phyloP scores from a whole-genome alignment of 2,797 vertebrate genomes.

The Rhinella marina region DNA sequence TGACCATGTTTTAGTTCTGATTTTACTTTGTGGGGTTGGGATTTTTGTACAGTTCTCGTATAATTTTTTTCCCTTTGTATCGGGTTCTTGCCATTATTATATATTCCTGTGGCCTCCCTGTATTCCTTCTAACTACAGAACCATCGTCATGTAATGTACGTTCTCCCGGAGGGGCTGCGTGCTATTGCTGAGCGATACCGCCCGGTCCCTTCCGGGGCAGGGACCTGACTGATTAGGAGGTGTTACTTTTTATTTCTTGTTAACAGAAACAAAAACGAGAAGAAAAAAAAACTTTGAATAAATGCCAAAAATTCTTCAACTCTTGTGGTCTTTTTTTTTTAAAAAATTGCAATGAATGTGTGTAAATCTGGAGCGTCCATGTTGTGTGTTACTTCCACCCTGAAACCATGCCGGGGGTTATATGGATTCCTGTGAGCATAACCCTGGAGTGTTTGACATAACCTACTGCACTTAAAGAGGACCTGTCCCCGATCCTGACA shows the following conservation, averaged over 20 bases:
- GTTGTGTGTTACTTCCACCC: no score
- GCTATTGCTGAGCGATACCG: neutral
- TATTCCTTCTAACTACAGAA: conserved; percentile 3
- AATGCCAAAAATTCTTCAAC: conserved; percentile 46
- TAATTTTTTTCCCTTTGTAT: neutral
- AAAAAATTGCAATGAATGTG: no score
- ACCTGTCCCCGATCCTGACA: no score
- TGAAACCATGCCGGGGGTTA: no score
- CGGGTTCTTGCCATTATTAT: neutral
- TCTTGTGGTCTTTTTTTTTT: no score
- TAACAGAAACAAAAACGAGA: conserved; percentile 27
- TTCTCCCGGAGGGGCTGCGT: neutral
- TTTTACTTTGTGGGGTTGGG: neutral
- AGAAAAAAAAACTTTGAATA: conserved; percentile 48
- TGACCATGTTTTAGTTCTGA: neutral
- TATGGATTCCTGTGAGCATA: no score
- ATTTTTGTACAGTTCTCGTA: conserved; percentile 4
- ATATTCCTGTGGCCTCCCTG: neutral
- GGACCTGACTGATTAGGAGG: conserved; percentile 17
- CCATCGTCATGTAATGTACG: neutral
- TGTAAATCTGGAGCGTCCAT: no score
- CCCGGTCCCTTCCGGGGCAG: neutral
- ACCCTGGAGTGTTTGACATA: no score
- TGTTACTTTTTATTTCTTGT: conserved; percentile 40
- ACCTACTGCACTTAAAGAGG: no score